Conservation (phyloP, 1,140 invertebrate genomes). For the Cyrtorhinus lividipennis region DNA sequence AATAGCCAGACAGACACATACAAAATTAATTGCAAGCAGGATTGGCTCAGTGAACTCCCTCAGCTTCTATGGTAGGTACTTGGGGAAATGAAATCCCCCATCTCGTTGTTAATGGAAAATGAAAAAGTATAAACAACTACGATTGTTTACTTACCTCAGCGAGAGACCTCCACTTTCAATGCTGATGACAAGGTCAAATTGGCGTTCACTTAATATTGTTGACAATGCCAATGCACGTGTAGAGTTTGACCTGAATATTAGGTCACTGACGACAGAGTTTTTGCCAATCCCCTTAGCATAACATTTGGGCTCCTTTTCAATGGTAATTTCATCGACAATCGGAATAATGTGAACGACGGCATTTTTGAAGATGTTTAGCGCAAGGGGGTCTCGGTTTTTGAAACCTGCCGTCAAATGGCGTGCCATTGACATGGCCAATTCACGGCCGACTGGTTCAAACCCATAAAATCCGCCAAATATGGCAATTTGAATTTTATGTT, state of each 20-base stretch:
- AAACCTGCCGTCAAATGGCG: slow-evolving; percentile 63
- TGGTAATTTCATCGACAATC: slow-evolving; percentile 17
- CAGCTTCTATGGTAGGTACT: no score
- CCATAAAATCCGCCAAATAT: slow-evolving; percentile 71
- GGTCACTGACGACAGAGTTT: slow-evolving; percentile 18
- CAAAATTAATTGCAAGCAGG: no score
- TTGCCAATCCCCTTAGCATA: slow-evolving; percentile 12
- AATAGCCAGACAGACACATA: no score
- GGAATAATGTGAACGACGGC: slow-evolving; percentile 69
- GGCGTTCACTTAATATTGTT: slow-evolving; percentile 19
- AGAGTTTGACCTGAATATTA: slow-evolving; percentile 18
- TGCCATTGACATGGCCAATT: slow-evolving; percentile 65
- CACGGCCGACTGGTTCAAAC: slow-evolving; percentile 67
- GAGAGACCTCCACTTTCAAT: slow-evolving; percentile 44
- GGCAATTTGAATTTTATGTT: slow-evolving; percentile 63
- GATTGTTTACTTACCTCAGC: slow-evolving; percentile 40
- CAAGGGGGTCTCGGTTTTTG: slow-evolving; percentile 43
- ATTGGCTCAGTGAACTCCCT: no score
- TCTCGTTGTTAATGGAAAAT: no score
- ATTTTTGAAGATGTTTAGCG: slow-evolving; percentile 47
- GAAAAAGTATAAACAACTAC: no score
- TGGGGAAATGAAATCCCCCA: no score
- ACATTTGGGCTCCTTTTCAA: slow-evolving; percentile 15
- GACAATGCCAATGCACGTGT: slow-evolving; percentile 13
- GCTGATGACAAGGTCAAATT: slow-evolving; percentile 45